Evolutionary conservation across 2,797 vertebrate species (phyloP).

Genomic region (Sebastes nivosus): DNA sequence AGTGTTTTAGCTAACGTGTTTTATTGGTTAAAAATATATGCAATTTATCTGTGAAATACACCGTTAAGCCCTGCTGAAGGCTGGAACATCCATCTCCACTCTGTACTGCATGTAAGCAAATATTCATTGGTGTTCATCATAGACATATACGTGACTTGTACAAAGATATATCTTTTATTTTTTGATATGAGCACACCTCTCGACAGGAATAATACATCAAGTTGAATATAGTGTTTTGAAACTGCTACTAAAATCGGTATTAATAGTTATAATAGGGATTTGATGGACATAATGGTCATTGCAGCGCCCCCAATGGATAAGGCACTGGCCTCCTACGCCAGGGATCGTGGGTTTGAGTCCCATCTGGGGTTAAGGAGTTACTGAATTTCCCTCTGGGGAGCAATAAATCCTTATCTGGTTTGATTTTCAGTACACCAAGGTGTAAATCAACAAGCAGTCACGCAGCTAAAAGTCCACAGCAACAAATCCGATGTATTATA

Average conservation of each 20-base stretch:
- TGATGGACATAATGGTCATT: no score
- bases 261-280: not conserved
- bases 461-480: not conserved
- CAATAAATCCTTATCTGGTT: not conserved
- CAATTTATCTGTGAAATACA: not conserved
- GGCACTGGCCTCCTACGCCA: constrained; percentile 78
- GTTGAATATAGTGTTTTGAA: not conserved
- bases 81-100: not conserved
- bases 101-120: not conserved
- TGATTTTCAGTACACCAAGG: not conserved
- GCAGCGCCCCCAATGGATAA: constrained; percentile 59
- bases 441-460: not conserved
- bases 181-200: not conserved
- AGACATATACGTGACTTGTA: not conserved
- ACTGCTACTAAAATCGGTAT: not conserved
- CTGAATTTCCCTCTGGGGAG: not conserved
- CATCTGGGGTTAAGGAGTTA: not conserved
- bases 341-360: constrained; percentile 33
- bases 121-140: not conserved
- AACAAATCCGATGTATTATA: not conserved
- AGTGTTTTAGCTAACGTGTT: not conserved
- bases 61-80: not conserved
- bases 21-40: not conserved
- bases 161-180: not conserved
- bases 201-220: not conserved